phyloP scores from a whole-genome alignment of 2,113 vertebrate genomes.

The Rhagologus leucostigma region DNA sequence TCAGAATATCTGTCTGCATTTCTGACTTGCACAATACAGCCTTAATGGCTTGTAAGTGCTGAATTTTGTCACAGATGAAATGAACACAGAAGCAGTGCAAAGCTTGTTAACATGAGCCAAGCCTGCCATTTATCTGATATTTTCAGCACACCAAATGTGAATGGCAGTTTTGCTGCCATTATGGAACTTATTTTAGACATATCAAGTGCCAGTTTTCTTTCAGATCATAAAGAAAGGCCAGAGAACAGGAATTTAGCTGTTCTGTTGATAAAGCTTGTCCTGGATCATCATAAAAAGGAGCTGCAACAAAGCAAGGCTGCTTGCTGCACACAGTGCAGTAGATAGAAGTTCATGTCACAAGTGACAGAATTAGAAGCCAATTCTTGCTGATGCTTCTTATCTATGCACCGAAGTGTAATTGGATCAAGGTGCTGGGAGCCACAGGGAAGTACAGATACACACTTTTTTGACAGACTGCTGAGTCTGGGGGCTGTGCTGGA shows the following conservation, averaged over 20 bases:
- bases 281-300: neutral
- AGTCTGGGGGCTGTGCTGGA: neutral
- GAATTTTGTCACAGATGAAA: slow-evolving; percentile 56
- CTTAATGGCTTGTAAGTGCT: slow-evolving; percentile 45
- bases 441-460: neutral
- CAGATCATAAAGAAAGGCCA: neutral
- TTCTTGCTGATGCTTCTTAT: slow-evolving; percentile 8
- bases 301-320: neutral
- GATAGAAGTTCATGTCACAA: neutral
- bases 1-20: slow-evolving; percentile 40
- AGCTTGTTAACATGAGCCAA: slow-evolving; percentile 56
- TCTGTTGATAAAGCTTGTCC: slow-evolving; percentile 4
- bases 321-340: neutral
- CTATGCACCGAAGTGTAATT: neutral
- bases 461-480: neutral
- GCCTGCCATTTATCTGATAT: slow-evolving; percentile 52
- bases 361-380: neutral
- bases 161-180: slow-evolving; percentile 25
- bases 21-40: slow-evolving; percentile 41
- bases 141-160: slow-evolving; percentile 37
- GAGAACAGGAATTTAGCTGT: neutral
- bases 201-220: slow-evolving; percentile 40
- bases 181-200: slow-evolving; percentile 40
- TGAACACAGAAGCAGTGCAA: slow-evolving; percentile 18
- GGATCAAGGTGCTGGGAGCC: neutral